Base-by-base conservation (phyloP, 2,113 vertebrate species). In the Oncorhynchus nerka region DNA sequence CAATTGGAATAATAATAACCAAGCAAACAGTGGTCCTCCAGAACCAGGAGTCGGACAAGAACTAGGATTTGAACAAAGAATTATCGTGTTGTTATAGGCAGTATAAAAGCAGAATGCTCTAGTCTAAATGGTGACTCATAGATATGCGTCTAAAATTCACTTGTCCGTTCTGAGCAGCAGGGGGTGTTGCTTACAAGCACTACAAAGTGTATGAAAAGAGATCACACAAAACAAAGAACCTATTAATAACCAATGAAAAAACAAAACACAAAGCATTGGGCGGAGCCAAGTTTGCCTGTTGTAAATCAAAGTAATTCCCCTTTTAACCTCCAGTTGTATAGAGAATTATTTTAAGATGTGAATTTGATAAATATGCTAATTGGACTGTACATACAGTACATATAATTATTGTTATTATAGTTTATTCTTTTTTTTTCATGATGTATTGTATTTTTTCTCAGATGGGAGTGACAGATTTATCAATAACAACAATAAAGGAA, bases 361-460 rank as follows among this genome's bases (percentile, higher is more conserved):
- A 76, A 81, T 84, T 84, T 78, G 80, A 79, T 82, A 77, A 55
- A 55, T 55, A 55, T 73, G 84, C 79, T 87, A 73, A 79, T 79
- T 75, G 70, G 89, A 2, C 13, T 89, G 81, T 82, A 88, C 73
- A 83, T 82, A 88, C 72, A 83, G 70, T 73, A 75, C 49, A 79
- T 61, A 71, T 62, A 48, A 51, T 11, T 74, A 76, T 30, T 82
- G 65, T 79, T 76, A 75, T 86, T 73, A 49, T 74, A 75, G 75
- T 75, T 71, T 73, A 78, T 81, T 75, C 9, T 81, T 88, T 88
- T 88, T 88, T 91, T 91, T 83, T 84, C 83, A 74, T 81, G 72
- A 87, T 84, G 81, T 85, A 68, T 64, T 74, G 24, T 76, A 67
- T 83, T 71, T 71, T 83, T 84, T 55, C 76, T 48, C 68, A 81